A percentile compares a stretch with the other conserved stretches of the same genome.
Evolutionary conservation across 53 echinoderm and acorn worm genomes (phyloP).

Genomic region (Crossaster papposus): DNA sequence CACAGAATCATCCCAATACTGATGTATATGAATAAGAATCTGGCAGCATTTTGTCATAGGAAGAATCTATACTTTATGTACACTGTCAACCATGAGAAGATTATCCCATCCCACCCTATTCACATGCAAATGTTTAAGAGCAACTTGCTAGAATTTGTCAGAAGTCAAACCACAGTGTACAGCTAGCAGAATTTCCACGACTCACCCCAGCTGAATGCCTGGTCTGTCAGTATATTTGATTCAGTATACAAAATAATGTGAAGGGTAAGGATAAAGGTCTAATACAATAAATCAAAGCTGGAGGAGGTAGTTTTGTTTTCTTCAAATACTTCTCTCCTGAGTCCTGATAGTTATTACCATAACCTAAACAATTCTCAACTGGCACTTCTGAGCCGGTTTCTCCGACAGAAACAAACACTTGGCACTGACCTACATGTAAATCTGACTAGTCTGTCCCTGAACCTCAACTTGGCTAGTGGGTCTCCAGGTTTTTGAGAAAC

Average conservation of each 20-base stretch:
- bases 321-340: neutral
- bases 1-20: neutral
- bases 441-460: neutral
- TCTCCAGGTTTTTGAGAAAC: conserved; percentile 15
- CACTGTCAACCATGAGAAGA: conserved; percentile 15
- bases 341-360: neutral
- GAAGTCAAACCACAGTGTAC: neutral
- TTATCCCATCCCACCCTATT: neutral
- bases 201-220: neutral
- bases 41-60: neutral
- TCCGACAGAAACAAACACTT: neutral
- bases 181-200: neutral
- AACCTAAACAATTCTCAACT: neutral
- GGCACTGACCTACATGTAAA: conserved; percentile 4
- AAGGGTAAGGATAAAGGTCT: neutral
- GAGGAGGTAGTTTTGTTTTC: neutral
- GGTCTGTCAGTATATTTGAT: neutral
- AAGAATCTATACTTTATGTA: neutral
- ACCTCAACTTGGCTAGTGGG: neutral
- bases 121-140: conserved; percentile 34
- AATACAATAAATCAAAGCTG: neutral
- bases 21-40: conserved; percentile 8
- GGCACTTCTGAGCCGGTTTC: neutral
- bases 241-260: neutral
- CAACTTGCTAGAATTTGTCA: neutral